Evolutionary conservation across 1,140 invertebrate species (phyloP).

Genomic region (Adelges cooleyi): DNA sequence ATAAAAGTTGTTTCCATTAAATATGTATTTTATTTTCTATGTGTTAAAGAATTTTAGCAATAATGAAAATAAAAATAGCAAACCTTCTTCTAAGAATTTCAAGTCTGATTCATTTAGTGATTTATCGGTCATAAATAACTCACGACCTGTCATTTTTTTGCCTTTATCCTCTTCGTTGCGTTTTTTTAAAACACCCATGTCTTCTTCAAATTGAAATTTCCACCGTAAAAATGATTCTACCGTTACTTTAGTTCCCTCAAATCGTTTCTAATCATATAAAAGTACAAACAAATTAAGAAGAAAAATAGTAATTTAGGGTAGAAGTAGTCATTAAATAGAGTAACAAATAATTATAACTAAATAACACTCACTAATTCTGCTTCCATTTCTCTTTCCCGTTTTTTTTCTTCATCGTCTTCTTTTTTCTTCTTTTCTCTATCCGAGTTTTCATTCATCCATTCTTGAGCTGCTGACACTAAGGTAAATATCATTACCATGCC

Average conservation of each 20-base stretch:
- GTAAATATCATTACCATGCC: conserved; percentile 98
- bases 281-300: conserved; percentile 6
- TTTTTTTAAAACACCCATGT: conserved; percentile 67
- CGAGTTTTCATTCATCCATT: conserved; percentile 78
- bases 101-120: conserved; percentile 90
- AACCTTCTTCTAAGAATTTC: conserved; percentile 85
- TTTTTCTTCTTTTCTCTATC: conserved; percentile 60
- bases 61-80: conserved; percentile 34
- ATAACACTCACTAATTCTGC: conserved; percentile 58
- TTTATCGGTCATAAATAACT: conserved; percentile 84
- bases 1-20: no score
- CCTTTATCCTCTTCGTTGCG: conserved; percentile 57
- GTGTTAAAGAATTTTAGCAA: background rate
- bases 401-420: conserved; percentile 56
- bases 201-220: conserved; percentile 87
- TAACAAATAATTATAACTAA: no score
- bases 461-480: conserved; percentile 79
- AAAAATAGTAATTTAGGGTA: background rate
- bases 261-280: conserved; percentile 62
- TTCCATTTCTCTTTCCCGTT: conserved; percentile 66
- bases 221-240: conserved; percentile 93
- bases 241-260: conserved; percentile 89
- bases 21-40: no score
- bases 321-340: no score
- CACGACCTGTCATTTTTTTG: conserved; percentile 52